Evolutionary conservation across 2,113 vertebrate species (phyloP).

Genomic region (Corydoras sp.): DNA sequence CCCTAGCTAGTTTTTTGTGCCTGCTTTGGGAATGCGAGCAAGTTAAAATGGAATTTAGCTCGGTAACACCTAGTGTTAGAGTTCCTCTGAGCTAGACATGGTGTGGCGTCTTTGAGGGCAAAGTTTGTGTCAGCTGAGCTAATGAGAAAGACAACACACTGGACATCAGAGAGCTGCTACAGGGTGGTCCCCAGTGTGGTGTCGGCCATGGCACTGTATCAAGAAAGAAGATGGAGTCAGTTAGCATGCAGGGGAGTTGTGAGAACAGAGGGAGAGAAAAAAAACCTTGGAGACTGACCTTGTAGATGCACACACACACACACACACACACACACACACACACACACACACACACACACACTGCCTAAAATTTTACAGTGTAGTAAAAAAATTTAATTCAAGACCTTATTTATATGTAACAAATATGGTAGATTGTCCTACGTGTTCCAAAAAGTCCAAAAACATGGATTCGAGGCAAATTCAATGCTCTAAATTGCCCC

Average conservation of each 20-base stretch:
- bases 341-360: too few species aligned
- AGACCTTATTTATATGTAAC: too few species aligned
- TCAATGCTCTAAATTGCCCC: too few species aligned
- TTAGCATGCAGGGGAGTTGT: constrained; percentile 20
- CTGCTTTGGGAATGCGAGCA: too few species aligned
- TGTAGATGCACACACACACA: too few species aligned
- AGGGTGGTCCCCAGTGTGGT: constrained; percentile 38
- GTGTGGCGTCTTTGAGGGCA: background rate
- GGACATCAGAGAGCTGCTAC: constrained; percentile 10
- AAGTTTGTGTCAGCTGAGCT: background rate
- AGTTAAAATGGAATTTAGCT: background rate
- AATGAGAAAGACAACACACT: constrained; percentile 10
- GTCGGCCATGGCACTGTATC: constrained; percentile 3
- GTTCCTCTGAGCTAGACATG: background rate
- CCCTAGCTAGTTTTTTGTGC: too few species aligned
- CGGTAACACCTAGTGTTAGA: background rate
- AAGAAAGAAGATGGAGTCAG: constrained; percentile 13
- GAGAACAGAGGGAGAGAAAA: background rate
- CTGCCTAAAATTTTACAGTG: too few species aligned
- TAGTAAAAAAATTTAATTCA: too few species aligned
- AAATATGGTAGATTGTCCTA: too few species aligned
- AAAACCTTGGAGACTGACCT: background rate
- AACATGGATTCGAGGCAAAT: too few species aligned
- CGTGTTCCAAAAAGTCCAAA: too few species aligned
- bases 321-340: too few species aligned